Evolutionary conservation across 2,797 vertebrate genomes (phyloP), one percentile per base, ranked within the genome.

Genomic region (Pterois miles): DNA sequence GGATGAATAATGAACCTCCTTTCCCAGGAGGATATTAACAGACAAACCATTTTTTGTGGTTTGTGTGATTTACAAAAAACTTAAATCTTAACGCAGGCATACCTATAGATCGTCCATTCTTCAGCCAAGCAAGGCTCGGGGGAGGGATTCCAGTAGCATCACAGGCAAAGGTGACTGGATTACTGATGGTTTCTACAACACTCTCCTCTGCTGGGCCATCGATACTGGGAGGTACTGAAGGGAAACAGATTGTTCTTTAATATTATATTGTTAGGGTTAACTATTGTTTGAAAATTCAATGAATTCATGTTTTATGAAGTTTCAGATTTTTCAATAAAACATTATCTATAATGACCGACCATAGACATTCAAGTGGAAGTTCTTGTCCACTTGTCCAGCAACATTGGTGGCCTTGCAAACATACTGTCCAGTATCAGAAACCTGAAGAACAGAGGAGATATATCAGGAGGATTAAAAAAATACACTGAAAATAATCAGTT

Each of bases 341-440:
- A 8, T 18, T 2, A 25, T 68, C 10, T 88, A 68, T 68, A 12
- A 8, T 18, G 20, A 50, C 88, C 93, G 94, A 99, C 98, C 97
- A 82, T 98, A 95, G 89, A 99, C 94, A 87, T 96, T 99, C 80
- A 99, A 94, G 89, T 99, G 96, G 91, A 99, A 99, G 94, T 96
- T 97, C 93, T 98, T 99, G 93, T 98, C 97, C 93, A 98, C 97
- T 80, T 93, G 96, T 60, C 98, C 98, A 4, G 96, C 98, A 90
- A 99, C 92, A 88, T 99, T 99, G 86, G 95, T 95, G 87, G 97
- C 98, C 90, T 96, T 98, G 92, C 98, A 99, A 67, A 97, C 96
- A 72, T 99, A 99, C 16, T 98, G 97, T 77, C 98, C 98, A 0
- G 96, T 98, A 92, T 99, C 97, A 93, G 97, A 98, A 33, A 99